phyloP scores from a whole-genome alignment of 2,113 vertebrate genomes.

The Peromyscus polionotus region DNA sequence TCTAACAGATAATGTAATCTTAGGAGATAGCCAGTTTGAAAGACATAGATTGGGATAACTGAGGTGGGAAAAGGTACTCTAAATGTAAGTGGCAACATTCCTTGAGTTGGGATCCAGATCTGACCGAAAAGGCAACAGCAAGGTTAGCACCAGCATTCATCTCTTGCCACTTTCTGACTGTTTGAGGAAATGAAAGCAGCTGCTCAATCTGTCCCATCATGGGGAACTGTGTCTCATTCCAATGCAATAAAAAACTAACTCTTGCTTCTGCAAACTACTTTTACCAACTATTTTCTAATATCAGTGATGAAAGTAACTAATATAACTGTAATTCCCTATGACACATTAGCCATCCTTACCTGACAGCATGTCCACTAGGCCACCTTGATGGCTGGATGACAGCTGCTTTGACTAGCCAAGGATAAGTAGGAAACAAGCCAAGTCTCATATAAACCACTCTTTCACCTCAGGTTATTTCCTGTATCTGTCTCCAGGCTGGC shows the following conservation, averaged over 20 bases:
- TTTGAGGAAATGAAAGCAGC: neutral
- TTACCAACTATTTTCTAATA: neutral
- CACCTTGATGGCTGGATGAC: neutral
- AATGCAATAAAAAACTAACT: neutral
- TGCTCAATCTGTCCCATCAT: neutral
- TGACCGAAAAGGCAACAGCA: neutral
- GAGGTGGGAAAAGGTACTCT: neutral
- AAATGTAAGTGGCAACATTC: neutral
- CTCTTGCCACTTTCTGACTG: neutral
- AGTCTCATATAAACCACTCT: neutral
- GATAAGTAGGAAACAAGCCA: neutral
- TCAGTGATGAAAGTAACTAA: neutral
- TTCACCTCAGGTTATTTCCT: neutral
- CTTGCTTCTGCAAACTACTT: neutral
- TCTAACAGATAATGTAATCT: neutral
- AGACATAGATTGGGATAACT: no score
- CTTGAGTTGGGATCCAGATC: neutral
- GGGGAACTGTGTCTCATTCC: neutral
- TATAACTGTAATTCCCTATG: neutral
- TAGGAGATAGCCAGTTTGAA: neutral
- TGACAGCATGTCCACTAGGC: neutral
- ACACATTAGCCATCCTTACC: neutral
- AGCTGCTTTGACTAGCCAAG: neutral
- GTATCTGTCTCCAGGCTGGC: neutral
- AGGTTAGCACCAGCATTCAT: neutral